Evolutionary conservation across 2,888 invertebrate genomes (phyloP), one percentile per base, ranked within the genome.

Genomic region (Germaria angustata): DNA sequence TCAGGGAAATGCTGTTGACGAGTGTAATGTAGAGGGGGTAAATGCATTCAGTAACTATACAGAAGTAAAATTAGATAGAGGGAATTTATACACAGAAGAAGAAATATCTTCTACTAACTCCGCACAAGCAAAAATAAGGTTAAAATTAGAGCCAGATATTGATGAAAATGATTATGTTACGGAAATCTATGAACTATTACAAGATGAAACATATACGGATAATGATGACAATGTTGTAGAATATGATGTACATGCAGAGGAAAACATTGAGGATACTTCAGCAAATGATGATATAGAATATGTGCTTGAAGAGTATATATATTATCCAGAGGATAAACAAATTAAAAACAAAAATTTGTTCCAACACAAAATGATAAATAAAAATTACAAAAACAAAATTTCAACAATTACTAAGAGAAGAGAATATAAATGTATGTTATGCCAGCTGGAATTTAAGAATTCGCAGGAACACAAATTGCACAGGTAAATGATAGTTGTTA

Each of bases 131-230:
- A 22, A 53, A 20, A 17, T 65, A 34, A 28, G 15, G 17, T 9
- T 61, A 17, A 49, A 32, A 7, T 51, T 66, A 2, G 51, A 66
- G 7, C 24, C 51, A 15, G 17, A 32, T 11, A 36, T 79, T 0
- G 82, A 79, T 55, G 75, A 82, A 65, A 53, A 71, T 2, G 82
- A 80, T 46, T 68, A 81, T 59, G 57, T 76, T 17, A 71, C 75
- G 20, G 82, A 82, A 79, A 82, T 82, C 15, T 82, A 79, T 61
- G 68, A 81, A 57, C 34, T 83, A 4, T 9, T 83, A 8, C 76
- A 83, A 20, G 81, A 69, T 71, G 72, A 68, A 22, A 53, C 11
- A 9, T 22, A 17, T 57, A 2, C 28, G 1, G 69, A 71, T 24
- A 49, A 46, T 4, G 13, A 32, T 13, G 65, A 65, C 20, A 34